Percentiles rank a stretch among this genome's conserved stretches.
These are phyloP conservation scores for Rhinichthys osculus DNA, from an alignment of 2,797 vertebrate species.

Conservation along the genomic window DNA sequence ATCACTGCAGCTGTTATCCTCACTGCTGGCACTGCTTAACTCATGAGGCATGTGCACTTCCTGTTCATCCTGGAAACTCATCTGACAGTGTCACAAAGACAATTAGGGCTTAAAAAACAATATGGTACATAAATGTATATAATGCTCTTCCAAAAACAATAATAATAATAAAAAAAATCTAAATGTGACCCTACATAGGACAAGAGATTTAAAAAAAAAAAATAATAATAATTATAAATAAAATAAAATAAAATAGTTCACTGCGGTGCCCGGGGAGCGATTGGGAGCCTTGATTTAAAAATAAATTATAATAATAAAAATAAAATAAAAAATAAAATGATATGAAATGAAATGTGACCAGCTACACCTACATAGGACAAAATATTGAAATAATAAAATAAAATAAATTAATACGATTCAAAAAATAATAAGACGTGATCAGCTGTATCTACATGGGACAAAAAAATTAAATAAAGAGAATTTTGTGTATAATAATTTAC, in stretches of 20 bases:
- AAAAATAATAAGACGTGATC: neutral
- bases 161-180: neutral
- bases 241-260: too few relatives aligned
- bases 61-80: conserved; percentile 97
- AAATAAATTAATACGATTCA: too few relatives aligned
- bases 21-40: conserved; percentile 90
- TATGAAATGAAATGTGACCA: too few relatives aligned
- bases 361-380: too few relatives aligned
- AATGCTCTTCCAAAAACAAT: neutral
- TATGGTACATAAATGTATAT: neutral
- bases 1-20: conserved; percentile 89
- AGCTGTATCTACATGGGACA: neutral
- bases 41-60: conserved; percentile 82
- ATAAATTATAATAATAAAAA: too few relatives aligned
- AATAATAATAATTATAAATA: neutral
- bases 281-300: too few relatives aligned
- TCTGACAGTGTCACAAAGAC: conserved; percentile 74
- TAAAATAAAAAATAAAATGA: too few relatives aligned
- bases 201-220: too few relatives aligned
- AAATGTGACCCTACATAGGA: too few relatives aligned
- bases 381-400: neutral
- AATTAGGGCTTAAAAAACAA: neutral
- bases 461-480: neutral
- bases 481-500: too few relatives aligned
- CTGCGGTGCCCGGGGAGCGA: too few relatives aligned